Conservation (phyloP, 1,140 invertebrate genomes). For the Mylabris phalerata region DNA sequence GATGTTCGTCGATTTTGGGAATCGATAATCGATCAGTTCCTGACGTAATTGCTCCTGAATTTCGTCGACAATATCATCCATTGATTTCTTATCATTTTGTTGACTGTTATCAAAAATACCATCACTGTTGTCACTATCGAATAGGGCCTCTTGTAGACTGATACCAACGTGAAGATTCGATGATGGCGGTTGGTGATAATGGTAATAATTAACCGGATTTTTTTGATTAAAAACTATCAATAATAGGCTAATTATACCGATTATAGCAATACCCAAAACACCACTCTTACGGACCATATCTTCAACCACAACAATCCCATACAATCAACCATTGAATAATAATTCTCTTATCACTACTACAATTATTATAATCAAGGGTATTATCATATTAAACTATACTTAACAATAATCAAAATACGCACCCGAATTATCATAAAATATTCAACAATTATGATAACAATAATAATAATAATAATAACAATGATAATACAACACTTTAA, state of each 20-base stretch:
- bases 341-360: no score
- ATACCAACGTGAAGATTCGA: not conserved
- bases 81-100: slow-evolving; percentile 12
- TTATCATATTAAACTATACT: no score
- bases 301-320: no score
- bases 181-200: no score
- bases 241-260: not conserved
- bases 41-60: slow-evolving; percentile 50
- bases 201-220: not conserved
- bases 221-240: slow-evolving; percentile 1
- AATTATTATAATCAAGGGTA: no score
- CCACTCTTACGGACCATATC: not conserved
- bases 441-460: no score
- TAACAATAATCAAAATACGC: no score
- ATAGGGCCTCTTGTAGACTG: not conserved
- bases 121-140: not conserved
- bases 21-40: slow-evolving; percentile 54
- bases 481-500: no score
- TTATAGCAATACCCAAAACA: not conserved
- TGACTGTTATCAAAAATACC: not conserved
- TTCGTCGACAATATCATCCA: slow-evolving; percentile 1
- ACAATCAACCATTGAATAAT: no score
- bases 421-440: no score
- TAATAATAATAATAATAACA: no score
- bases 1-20: slow-evolving; percentile 53